Percentiles rank a stretch among this genome's conserved stretches.
These are phyloP conservation scores for Orientallactaga sibirica DNA, from an alignment of 2,797 vertebrate species.

Conservation along the genomic window DNA sequence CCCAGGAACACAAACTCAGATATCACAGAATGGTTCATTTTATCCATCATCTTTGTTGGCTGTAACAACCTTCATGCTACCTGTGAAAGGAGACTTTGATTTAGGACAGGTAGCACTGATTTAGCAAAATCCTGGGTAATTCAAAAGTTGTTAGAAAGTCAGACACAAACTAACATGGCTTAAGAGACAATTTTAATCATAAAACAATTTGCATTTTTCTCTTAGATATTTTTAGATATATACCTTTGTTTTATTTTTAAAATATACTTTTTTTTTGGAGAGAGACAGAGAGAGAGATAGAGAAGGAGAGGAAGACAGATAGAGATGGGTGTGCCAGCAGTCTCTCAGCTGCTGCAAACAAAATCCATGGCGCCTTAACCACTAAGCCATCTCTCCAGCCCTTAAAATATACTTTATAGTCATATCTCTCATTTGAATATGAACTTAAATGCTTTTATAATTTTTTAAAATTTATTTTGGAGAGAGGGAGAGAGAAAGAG, in stretches of 20 bases:
- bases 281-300: no score
- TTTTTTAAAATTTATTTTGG: no score
- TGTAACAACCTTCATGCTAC: background rate
- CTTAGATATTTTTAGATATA: background rate
- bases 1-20: slow-evolving; percentile 79
- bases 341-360: no score
- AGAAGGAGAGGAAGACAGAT: no score
- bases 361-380: no score
- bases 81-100: slow-evolving; percentile 33
- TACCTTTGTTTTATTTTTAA: slow-evolving; percentile 2
- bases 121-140: background rate
- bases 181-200: background rate
- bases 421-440: background rate
- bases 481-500: no score
- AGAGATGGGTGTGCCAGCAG: no score
- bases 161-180: background rate
- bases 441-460: background rate
- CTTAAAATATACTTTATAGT: background rate
- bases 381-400: no score
- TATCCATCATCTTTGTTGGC: slow-evolving; percentile 47
- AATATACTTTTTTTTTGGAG: background rate
- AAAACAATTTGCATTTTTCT: background rate
- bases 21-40: slow-evolving; percentile 61
- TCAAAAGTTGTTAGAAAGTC: background rate
- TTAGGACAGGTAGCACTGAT: background rate